phyloP scores from a whole-genome alignment of 2,888 invertebrate species.

The Seladonia tumulorum region DNA sequence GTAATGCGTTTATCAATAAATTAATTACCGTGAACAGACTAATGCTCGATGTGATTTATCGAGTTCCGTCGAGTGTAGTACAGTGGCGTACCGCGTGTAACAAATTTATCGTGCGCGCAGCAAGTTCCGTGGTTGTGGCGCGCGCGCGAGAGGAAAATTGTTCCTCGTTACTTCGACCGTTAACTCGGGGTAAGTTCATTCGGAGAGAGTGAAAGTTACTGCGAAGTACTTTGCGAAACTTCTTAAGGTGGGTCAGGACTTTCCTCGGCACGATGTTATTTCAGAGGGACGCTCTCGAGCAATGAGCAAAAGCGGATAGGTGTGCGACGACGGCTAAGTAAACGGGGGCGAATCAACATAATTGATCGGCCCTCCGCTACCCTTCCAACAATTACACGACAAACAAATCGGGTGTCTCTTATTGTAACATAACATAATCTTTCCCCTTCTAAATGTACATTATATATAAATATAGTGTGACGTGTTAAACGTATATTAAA shows the following conservation, averaged over 20 bases:
- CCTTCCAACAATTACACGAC: background rate
- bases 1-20: background rate
- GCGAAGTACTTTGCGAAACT: slow-evolving; percentile 73
- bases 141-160: slow-evolving; percentile 64
- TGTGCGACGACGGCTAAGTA: slow-evolving; percentile 38
- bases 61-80: background rate
- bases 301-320: slow-evolving; percentile 55
- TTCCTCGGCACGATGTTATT: slow-evolving; percentile 71
- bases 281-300: slow-evolving; percentile 64
- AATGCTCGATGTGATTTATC: background rate
- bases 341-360: slow-evolving; percentile 55
- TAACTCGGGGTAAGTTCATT: slow-evolving; percentile 73
- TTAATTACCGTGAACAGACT: background rate
- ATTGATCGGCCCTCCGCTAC: slow-evolving; percentile 42
- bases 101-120: slow-evolving; percentile 25
- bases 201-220: slow-evolving; percentile 74
- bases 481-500: too few species aligned
- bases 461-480: too few species aligned
- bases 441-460: too few species aligned
- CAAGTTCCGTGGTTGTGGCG: slow-evolving; percentile 15
- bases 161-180: slow-evolving; percentile 73
- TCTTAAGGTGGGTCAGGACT: slow-evolving; percentile 74
- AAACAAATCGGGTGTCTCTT: background rate
- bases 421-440: background rate
- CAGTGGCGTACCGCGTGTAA: background rate